Evolutionary conservation across 92 coral and sea anemone species (phyloP).

Genomic region (Epizoanthus rinbou): DNA sequence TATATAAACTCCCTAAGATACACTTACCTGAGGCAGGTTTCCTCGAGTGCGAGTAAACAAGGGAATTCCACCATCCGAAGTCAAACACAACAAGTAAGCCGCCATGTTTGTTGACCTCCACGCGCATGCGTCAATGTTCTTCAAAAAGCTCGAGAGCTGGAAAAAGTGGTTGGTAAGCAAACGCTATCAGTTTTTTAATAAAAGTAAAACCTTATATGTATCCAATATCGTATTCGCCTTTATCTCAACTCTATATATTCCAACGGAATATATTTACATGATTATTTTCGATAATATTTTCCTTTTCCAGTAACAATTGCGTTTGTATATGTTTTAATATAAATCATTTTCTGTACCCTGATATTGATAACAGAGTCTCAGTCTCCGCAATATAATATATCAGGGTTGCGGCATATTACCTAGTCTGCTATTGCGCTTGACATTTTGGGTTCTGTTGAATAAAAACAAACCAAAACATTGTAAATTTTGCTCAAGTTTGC

Average conservation of each 20-base stretch:
- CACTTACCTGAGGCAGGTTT: conserved; percentile 88
- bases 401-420: too few species aligned
- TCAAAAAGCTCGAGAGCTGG: conserved; percentile 84
- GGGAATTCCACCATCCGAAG: conserved; percentile 98
- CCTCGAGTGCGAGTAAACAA: conserved; percentile 95
- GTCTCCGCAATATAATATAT: too few species aligned
- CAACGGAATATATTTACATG: neutral
- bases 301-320: too few species aligned
- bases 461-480: too few species aligned
- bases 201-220: neutral
- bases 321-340: too few species aligned
- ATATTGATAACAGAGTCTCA: too few species aligned
- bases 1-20: neutral
- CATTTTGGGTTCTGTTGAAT: too few species aligned
- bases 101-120: conserved; percentile 98
- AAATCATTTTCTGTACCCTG: too few species aligned
- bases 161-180: neutral
- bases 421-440: too few species aligned
- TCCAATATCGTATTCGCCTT: neutral
- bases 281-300: neutral
- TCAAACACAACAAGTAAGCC: conserved; percentile 97
- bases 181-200: neutral
- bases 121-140: conserved; percentile 99
- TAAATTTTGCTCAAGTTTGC: too few species aligned
- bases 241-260: neutral